phyloP scores from a whole-genome alignment of 2,113 vertebrate genomes.

The Rynchops niger region DNA sequence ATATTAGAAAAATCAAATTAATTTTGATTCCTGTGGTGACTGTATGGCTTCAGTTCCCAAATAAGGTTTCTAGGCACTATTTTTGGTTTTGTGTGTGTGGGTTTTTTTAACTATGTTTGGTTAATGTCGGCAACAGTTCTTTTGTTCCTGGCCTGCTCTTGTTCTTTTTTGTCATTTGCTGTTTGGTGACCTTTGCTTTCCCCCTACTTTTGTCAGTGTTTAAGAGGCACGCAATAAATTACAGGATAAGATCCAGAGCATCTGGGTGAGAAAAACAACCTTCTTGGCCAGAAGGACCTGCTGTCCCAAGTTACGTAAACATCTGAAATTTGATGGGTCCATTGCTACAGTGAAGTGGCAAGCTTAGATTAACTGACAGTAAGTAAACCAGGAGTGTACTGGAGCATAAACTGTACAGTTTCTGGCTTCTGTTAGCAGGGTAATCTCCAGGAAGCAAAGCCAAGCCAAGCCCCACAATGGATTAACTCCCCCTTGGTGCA shows the following conservation, averaged over 20 bases:
- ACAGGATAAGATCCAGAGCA: not conserved
- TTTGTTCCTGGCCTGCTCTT: not conserved
- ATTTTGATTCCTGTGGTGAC: not conserved
- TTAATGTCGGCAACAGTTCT: not conserved
- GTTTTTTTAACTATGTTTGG: not conserved
- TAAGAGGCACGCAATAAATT: not conserved
- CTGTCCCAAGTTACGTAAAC: not conserved
- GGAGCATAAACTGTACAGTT: not conserved
- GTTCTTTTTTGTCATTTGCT: not conserved
- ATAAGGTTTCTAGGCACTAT: not conserved
- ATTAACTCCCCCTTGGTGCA: not conserved
- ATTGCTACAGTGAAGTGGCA: not conserved
- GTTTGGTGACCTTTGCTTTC: not conserved
- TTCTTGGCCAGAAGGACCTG: not conserved
- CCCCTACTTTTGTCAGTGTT: not conserved
- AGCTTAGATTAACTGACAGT: not conserved
- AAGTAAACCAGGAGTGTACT: not conserved
- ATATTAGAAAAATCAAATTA: not conserved
- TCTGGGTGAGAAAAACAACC: not conserved
- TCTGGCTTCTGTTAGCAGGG: not conserved
- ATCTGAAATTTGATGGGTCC: not conserved
- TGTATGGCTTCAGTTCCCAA: not conserved
- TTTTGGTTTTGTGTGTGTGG: not conserved
- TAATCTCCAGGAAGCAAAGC: not conserved
- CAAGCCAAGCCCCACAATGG: not conserved